These are phyloP conservation scores for Lepidocyrtoides sp. DNA, from an alignment of 2,888 invertebrate genomes.

Conservation along the genomic window DNA sequence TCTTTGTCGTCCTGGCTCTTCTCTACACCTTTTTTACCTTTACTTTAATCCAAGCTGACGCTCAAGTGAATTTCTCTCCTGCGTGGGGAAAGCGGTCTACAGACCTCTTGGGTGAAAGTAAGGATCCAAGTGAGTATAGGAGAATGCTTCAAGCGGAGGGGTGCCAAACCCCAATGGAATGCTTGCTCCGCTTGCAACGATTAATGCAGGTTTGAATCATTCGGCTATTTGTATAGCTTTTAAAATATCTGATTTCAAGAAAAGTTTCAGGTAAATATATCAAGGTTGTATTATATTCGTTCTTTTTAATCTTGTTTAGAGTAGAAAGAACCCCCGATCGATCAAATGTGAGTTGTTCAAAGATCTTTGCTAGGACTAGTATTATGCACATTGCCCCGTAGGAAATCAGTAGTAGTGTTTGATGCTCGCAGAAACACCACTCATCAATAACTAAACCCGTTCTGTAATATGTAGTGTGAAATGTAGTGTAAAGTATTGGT, in stretches of 20 bases:
- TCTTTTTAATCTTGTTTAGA: slow-evolving; percentile 33
- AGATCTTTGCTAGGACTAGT: slow-evolving; percentile 17
- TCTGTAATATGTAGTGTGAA: neutral
- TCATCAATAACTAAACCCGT: too few relatives aligned
- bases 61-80: slow-evolving; percentile 89
- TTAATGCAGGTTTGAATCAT: slow-evolving; percentile 80
- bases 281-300: neutral
- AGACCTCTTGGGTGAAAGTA: slow-evolving; percentile 37
- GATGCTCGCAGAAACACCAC: neutral
- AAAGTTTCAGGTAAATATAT: neutral
- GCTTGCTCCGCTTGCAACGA: slow-evolving; percentile 81
- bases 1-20: slow-evolving; percentile 61
- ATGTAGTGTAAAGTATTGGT: too few relatives aligned
- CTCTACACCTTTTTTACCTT: slow-evolving; percentile 76
- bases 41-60: slow-evolving; percentile 84
- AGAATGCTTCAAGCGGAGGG: slow-evolving; percentile 71
- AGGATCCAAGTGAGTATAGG: slow-evolving; percentile 68
- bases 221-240: neutral
- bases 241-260: neutral
- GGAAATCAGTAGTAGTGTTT: neutral
- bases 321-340: slow-evolving; percentile 64
- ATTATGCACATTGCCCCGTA: neutral
- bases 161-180: slow-evolving; percentile 82
- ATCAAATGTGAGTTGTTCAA: slow-evolving; percentile 58
- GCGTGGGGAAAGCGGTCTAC: slow-evolving; percentile 88